Percentiles rank a stretch among this genome's conserved stretches.
These are phyloP conservation scores for Anthrax anthrax DNA, from an alignment of 2,888 invertebrate genomes.

Conservation along the genomic window DNA sequence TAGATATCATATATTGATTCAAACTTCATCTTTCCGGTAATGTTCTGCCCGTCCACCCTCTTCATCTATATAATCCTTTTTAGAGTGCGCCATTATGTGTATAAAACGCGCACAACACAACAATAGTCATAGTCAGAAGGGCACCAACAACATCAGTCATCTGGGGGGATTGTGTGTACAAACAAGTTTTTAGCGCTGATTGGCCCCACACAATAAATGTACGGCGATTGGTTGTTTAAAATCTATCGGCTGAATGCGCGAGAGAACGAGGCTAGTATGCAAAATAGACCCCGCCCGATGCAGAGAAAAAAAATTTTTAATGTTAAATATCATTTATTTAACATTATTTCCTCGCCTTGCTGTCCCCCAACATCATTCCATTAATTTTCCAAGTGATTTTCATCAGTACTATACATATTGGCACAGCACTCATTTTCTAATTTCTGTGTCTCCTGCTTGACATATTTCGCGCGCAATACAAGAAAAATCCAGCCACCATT, in stretches of 20 bases:
- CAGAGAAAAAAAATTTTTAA: slow-evolving; percentile 5
- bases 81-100: not conserved
- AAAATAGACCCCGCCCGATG: slow-evolving; percentile 12
- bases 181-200: slow-evolving; percentile 8
- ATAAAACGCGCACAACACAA: not conserved
- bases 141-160: not conserved
- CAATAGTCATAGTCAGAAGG: not conserved
- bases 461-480: not conserved
- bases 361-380: too few species aligned
- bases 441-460: not conserved
- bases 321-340: slow-evolving; percentile 2
- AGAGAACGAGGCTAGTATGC: slow-evolving; percentile 10
- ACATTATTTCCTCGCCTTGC: too few species aligned
- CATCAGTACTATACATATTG: not conserved
- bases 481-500: not conserved
- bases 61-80: not conserved
- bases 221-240: slow-evolving; percentile 8
- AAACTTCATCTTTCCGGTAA: not conserved
- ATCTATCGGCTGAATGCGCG: slow-evolving; percentile 8
- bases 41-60: not conserved
- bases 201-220: slow-evolving; percentile 8
- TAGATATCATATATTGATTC: not conserved
- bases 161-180: slow-evolving; percentile 4
- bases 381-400: not conserved
- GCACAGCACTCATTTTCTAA: not conserved